phyloP scores from a whole-genome alignment of 2,113 vertebrate genomes.

The Gadus macrocephalus region DNA sequence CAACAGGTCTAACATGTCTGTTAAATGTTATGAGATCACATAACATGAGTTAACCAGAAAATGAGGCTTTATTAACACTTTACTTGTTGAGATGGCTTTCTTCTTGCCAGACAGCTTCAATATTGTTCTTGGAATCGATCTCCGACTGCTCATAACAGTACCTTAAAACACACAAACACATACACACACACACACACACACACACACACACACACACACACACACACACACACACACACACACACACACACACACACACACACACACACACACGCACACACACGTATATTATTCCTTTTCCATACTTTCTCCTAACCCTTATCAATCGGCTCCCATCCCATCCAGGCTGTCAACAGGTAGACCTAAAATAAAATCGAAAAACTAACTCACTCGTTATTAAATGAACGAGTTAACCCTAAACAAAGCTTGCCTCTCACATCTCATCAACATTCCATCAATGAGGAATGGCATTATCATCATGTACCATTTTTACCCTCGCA shows the following conservation, averaged over 20 bases:
- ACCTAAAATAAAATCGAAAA: too few species aligned
- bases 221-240: not conserved
- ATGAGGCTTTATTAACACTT: not conserved
- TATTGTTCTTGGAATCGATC: constrained; percentile 34
- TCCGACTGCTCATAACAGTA: constrained; percentile 33
- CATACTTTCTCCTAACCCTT: not conserved
- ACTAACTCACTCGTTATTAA: too few species aligned
- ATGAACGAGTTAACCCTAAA: too few species aligned
- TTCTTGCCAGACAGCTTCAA: constrained; percentile 47
- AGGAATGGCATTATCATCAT: too few species aligned
- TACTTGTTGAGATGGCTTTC: constrained; percentile 53
- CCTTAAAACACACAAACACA: constrained; percentile 15
- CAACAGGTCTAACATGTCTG: not conserved
- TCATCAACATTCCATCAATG: too few species aligned
- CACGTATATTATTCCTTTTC: not conserved
- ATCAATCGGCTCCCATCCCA: not conserved
- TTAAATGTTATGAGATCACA: not conserved
- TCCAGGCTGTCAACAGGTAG: too few species aligned
- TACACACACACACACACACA: not conserved
- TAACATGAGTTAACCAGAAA: not conserved
- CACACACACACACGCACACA: not conserved
- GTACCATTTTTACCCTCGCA: too few species aligned
- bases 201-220: not conserved
- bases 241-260: not conserved
- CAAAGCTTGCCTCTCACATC: too few species aligned